A percentile compares a stretch with the other conserved stretches of the same genome.
These are phyloP conservation scores for Pilophorus perplexus DNA, from an alignment of 2,888 invertebrate species.

Conservation along the genomic window DNA sequence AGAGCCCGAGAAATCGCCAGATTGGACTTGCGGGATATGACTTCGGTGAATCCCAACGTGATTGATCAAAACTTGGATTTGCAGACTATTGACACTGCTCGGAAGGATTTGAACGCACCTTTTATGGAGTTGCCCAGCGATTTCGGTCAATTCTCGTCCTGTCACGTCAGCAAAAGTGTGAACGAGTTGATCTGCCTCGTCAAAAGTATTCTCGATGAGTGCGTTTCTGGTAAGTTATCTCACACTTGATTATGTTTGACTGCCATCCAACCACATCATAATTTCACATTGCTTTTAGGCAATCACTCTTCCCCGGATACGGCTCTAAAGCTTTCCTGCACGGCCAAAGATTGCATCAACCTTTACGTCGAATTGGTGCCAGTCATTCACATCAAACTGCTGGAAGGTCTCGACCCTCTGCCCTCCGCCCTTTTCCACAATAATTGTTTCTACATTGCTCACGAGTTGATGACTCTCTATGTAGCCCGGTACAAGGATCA, in stretches of 20 bases:
- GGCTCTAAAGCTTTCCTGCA: conserved; percentile 64
- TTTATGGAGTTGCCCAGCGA: conserved; percentile 9
- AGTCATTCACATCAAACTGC: conserved; percentile 72
- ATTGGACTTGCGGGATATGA: conserved; percentile 74
- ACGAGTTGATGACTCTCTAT: conserved; percentile 64
- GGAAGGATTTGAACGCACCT: background rate
- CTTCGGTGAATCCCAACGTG: conserved; percentile 55
- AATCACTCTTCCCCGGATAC: conserved; percentile 60
- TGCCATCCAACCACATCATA: too few species aligned
- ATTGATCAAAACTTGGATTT: background rate
- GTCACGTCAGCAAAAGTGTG: conserved; percentile 53
- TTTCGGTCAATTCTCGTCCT: conserved; percentile 20
- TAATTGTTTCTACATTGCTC: conserved; percentile 85
- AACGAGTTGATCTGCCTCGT: conserved; percentile 64
- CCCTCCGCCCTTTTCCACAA: conserved; percentile 82
- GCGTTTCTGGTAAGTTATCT: too few species aligned
- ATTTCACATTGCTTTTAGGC: too few species aligned
- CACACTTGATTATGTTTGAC: too few species aligned
- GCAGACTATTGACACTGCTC: background rate
- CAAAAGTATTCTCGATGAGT: conserved; percentile 57
- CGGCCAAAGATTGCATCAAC: conserved; percentile 71
- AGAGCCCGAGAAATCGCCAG: conserved; percentile 71
- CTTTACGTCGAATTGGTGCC: conserved; percentile 75
- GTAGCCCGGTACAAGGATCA: conserved; percentile 10
- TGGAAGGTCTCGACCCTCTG: conserved; percentile 83